Conservation (phyloP, 2,113 vertebrate genomes). For the Isichthys henryi region DNA sequence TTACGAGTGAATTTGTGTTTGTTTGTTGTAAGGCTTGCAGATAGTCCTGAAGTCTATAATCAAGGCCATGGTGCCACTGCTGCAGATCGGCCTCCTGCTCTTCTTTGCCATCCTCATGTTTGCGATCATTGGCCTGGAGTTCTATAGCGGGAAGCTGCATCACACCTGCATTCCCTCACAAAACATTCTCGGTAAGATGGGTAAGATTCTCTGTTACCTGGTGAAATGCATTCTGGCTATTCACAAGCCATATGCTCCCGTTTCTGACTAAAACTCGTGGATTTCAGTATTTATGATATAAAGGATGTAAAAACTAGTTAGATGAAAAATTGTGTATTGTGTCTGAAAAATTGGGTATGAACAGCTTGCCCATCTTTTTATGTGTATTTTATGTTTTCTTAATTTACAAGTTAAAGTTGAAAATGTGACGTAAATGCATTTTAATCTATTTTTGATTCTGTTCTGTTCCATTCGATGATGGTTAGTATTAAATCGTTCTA, state of each 20-base stretch:
- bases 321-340: neutral
- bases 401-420: neutral
- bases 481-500: neutral
- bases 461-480: neutral
- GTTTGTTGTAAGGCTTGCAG: slow-evolving; percentile 57
- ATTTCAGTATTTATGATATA: neutral
- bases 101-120: slow-evolving; percentile 76
- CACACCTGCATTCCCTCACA: slow-evolving; percentile 58
- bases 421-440: neutral
- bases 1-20: neutral
- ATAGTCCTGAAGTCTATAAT: slow-evolving; percentile 75
- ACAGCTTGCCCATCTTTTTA: neutral
- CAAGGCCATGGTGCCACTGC: slow-evolving; percentile 72
- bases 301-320: neutral
- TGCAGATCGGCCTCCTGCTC: slow-evolving; percentile 68
- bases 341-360: neutral
- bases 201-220: slow-evolving; percentile 42
- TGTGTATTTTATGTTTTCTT: neutral
- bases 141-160: slow-evolving; percentile 72
- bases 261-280: neutral
- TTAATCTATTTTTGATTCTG: neutral
- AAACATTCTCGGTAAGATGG: slow-evolving; percentile 50
- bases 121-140: slow-evolving; percentile 71
- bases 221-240: slow-evolving; percentile 24
- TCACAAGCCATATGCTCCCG: neutral